Conservation (phyloP, 2,888 invertebrate species). For the Parochlus steinenii region DNA sequence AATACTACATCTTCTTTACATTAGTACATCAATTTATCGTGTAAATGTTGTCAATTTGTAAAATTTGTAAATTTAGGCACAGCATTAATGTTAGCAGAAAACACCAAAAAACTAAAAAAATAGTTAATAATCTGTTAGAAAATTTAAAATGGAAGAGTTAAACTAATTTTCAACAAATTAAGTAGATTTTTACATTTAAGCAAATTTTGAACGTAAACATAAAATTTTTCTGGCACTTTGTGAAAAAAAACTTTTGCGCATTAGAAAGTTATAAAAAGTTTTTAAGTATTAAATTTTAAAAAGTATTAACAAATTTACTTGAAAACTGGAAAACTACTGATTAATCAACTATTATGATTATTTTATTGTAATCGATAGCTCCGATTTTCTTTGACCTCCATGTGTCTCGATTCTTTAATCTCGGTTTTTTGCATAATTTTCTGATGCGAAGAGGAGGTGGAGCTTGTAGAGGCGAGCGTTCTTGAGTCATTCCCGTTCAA, state of each 20-base stretch:
- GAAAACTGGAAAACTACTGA: background rate
- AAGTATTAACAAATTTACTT: slow-evolving; percentile 1
- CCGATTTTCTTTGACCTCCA: slow-evolving; percentile 6
- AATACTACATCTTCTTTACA: too few species aligned
- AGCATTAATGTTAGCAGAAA: too few species aligned
- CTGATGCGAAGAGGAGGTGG: slow-evolving; percentile 11
- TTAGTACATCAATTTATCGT: too few species aligned
- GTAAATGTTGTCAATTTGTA: too few species aligned
- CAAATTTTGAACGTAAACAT: too few species aligned
- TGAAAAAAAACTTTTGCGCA: background rate
- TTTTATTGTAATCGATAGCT: slow-evolving; percentile 28
- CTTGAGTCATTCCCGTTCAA: slow-evolving; percentile 4
- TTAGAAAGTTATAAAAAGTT: background rate
- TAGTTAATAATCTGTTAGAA: too few species aligned
- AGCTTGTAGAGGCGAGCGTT: slow-evolving; percentile 9
- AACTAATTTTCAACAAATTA: too few species aligned
- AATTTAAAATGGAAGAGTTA: too few species aligned
- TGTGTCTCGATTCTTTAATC: slow-evolving; percentile 8
- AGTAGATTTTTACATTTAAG: too few species aligned
- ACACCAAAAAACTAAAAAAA: too few species aligned
- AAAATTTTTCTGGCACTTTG: slow-evolving; percentile 11
- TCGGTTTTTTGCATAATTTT: slow-evolving; percentile 10
- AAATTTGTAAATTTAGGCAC: too few species aligned
- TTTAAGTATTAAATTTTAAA: background rate
- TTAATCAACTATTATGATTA: background rate